Evolutionary conservation across 2,113 vertebrate genomes (phyloP).

Genomic region (Philantomba maxwellii): DNA sequence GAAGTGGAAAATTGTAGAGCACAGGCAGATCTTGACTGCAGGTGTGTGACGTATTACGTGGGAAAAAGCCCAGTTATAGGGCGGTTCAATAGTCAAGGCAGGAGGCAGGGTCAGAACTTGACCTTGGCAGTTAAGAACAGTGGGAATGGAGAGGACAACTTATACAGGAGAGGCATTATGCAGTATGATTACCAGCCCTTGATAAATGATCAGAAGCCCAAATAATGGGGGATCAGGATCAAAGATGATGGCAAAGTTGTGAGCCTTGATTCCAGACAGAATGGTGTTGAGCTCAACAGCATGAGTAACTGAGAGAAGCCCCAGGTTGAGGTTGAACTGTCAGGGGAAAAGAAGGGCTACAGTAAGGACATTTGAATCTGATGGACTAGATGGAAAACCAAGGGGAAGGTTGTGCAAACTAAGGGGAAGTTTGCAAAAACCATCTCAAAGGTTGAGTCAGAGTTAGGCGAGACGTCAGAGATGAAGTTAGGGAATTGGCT

Average conservation of each 20-base stretch:
- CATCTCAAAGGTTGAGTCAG: neutral
- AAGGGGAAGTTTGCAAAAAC: neutral
- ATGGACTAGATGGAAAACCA: neutral
- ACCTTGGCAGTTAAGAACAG: neutral
- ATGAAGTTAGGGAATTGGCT: neutral
- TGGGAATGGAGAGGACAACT: neutral
- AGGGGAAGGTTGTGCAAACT: neutral
- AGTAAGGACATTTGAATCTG: neutral
- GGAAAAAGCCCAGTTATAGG: neutral
- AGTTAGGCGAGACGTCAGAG: neutral
- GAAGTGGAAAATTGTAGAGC: neutral
- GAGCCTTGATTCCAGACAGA: neutral
- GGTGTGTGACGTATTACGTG: neutral
- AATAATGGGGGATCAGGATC: neutral
- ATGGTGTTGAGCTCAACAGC: neutral
- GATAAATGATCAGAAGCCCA: neutral
- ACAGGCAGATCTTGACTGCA: neutral
- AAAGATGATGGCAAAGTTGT: neutral
- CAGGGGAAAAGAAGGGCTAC: neutral
- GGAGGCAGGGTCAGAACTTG: neutral
- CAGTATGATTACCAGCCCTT: neutral
- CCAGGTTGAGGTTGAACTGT: neutral
- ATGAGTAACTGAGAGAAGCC: neutral
- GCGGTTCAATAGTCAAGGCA: neutral
- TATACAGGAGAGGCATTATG: neutral